Conservation (phyloP, 1,140 invertebrate species). For the Atta cephalotes region DNA sequence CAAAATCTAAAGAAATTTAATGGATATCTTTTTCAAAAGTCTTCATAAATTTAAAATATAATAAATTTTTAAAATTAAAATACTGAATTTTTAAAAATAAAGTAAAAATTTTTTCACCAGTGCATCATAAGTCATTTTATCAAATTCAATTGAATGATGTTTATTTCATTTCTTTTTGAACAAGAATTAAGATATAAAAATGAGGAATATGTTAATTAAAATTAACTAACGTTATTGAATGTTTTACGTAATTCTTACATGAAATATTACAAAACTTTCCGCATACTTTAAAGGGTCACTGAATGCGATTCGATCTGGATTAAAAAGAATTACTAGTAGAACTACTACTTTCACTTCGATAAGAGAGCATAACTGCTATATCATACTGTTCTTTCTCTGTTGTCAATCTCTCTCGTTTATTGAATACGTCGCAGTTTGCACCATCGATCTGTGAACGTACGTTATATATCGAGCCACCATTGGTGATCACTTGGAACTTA, state of each 20-base stretch:
- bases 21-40: neutral
- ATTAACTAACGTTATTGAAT: neutral
- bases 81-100: neutral
- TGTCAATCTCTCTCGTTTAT: neutral
- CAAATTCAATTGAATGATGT: neutral
- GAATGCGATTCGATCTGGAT: conserved; percentile 5
- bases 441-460: neutral
- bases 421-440: neutral
- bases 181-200: neutral
- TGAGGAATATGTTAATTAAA: neutral
- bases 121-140: neutral
- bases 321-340: neutral
- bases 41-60: neutral
- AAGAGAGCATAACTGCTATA: conserved; percentile 2
- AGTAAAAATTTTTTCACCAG: neutral
- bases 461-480: neutral
- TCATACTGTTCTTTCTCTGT: neutral
- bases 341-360: neutral
- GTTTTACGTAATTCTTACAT: neutral
- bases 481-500: neutral
- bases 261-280: neutral
- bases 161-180: neutral
- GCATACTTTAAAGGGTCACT: neutral
- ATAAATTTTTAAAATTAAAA: neutral
- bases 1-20: neutral